phyloP scores from a whole-genome alignment of 2,888 invertebrate genomes.

The Ophraella communa region DNA sequence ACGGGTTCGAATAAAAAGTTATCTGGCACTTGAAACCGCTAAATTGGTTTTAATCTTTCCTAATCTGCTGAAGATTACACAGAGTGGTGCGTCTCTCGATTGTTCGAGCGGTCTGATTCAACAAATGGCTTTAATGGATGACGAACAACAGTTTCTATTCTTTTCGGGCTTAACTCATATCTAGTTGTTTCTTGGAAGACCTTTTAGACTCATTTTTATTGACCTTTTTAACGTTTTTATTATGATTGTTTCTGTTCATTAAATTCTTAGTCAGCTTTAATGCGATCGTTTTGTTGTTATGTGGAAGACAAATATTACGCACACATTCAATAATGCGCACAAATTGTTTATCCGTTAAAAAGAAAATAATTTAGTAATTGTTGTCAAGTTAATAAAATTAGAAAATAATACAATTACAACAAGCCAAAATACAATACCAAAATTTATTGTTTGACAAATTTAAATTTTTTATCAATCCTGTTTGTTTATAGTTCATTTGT shows the following conservation, averaged over 20 bases:
- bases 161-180: conserved; percentile 8
- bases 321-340: no score
- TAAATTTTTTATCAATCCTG: no score
- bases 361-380: no score
- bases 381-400: no score
- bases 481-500: no score
- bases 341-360: no score
- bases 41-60: conserved; percentile 30
- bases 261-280: background rate
- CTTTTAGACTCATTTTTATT: conserved; percentile 14
- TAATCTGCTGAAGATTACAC: conserved; percentile 25
- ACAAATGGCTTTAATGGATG: conserved; percentile 21
- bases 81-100: conserved; percentile 12
- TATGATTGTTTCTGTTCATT: background rate
- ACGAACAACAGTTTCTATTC: conserved; percentile 17
- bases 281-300: background rate
- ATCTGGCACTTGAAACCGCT: conserved; percentile 21
- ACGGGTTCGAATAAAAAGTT: conserved; percentile 22
- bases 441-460: no score
- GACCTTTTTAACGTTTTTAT: conserved; percentile 17
- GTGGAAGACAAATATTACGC: background rate
- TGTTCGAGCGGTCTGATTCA: conserved; percentile 20
- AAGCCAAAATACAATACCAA: no score
- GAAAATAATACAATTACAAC: no score
- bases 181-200: conserved; percentile 1